phyloP scores from a whole-genome alignment of 1,140 invertebrate species.

The Schlechtendalia chinensis region DNA sequence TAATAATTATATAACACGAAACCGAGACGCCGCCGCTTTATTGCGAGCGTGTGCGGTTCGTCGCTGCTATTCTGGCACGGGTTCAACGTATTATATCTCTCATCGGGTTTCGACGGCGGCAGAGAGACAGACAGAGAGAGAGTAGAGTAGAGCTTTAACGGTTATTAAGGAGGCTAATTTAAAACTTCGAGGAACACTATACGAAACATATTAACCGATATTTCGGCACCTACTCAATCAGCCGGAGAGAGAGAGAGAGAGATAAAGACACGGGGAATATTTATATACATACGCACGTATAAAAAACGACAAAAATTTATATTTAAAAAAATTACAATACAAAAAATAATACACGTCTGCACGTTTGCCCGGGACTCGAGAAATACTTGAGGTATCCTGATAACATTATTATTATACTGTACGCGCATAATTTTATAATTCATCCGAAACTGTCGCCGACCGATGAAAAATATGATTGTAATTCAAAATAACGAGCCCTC shows the following conservation, averaged over 20 bases:
- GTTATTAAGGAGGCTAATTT: neutral
- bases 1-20: neutral
- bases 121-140: no score
- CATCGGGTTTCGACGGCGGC: neutral
- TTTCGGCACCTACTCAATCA: slow-evolving; percentile 13
- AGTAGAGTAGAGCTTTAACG: neutral
- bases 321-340: neutral
- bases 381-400: no score
- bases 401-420: no score
- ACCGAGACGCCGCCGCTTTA: slow-evolving; percentile 6
- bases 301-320: neutral
- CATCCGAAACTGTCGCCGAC: neutral
- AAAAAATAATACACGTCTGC: neutral
- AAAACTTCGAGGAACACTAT: neutral
- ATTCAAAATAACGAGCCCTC: no score
- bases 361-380: no score
- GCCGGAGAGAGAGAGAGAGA: neutral
- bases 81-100: neutral
- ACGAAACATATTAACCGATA: neutral
- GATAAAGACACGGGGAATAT: no score
- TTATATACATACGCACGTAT: no score
- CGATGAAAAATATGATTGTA: no score
- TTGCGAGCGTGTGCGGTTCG: neutral
- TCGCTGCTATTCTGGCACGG: neutral
- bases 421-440: neutral